phyloP scores from a whole-genome alignment of 1,140 invertebrate genomes.

The Rhizoglyphus robini region DNA sequence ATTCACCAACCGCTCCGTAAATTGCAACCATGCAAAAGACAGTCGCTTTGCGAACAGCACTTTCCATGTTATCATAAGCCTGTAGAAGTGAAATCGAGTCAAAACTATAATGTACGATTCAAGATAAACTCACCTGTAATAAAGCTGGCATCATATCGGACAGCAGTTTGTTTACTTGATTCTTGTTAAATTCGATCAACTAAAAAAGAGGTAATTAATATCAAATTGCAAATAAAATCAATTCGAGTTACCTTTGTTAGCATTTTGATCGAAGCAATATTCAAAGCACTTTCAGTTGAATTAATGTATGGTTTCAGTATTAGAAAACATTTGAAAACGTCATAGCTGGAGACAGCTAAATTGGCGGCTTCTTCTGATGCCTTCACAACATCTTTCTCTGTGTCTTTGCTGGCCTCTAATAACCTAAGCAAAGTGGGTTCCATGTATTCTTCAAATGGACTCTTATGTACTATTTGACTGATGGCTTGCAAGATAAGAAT shows the following conservation, averaged over 20 bases:
- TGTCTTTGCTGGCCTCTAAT: slow-evolving; percentile 58
- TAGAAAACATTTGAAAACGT: slow-evolving; percentile 50
- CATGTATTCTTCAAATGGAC: slow-evolving; percentile 62
- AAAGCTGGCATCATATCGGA: slow-evolving; percentile 71
- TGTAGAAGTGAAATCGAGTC: slow-evolving; percentile 36
- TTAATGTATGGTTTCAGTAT: slow-evolving; percentile 64
- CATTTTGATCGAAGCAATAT: slow-evolving; percentile 83
- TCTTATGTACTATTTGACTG: slow-evolving; percentile 64
- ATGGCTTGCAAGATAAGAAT: slow-evolving; percentile 58
- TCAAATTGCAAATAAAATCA: slow-evolving; percentile 1
- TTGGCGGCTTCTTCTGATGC: slow-evolving; percentile 50
- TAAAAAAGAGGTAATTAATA: slow-evolving; percentile 21
- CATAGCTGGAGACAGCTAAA: slow-evolving; percentile 55
- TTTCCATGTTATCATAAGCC: slow-evolving; percentile 73
- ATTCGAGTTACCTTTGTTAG: slow-evolving; percentile 52
- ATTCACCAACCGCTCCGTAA: slow-evolving; percentile 63
- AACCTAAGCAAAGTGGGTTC: slow-evolving; percentile 76
- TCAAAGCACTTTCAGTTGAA: slow-evolving; percentile 66
- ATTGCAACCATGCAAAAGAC: slow-evolving; percentile 91
- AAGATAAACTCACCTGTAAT: slow-evolving; percentile 50
- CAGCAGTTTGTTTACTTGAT: slow-evolving; percentile 51
- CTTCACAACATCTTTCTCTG: slow-evolving; percentile 52
- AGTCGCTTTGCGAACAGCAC: slow-evolving; percentile 76
- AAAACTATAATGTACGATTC: slow-evolving; percentile 10
- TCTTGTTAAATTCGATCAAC: slow-evolving; percentile 31